Base-by-base conservation (phyloP, 2,888 invertebrate species). In the Lampropteryx suffumata region DNA sequence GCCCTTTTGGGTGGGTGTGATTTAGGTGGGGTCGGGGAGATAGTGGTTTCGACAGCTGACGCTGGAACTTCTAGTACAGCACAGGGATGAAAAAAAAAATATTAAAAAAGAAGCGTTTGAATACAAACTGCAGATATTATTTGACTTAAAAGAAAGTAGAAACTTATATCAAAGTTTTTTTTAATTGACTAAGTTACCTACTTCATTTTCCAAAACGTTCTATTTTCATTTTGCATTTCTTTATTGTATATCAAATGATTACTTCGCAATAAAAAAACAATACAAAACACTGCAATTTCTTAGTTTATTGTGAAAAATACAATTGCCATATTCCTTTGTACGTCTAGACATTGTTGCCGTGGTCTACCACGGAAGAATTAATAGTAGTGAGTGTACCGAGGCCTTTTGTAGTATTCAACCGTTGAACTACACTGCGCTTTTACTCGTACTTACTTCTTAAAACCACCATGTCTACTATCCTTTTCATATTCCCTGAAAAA, bases 391-490 rank as follows among this genome's bases (percentile, higher is more conserved):
- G 6, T 11, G 13, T 34, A 34, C 32, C 34, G 41, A 73, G 71
- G 77, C 78, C 82, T 85, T 83, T 86, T 87, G 86, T 86, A 82
- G 82, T 76, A n/a, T 78, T 73, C 61, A 67, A 69, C 69, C 62
- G 66, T 65, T 67, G 68, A 65, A 69, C 66, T 69, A 70, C 65
- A 67, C 67, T 84, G 84, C 67, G 79, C 86, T 85, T 88, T 88
- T 88, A 82, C 27, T 42, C 27, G 33, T n/a, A 24, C 24, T 24
- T 24, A 51, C 82, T 82, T 84, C 79, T 80, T 82, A 75, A 76
- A 79, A 67, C 79, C 77, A 70, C 67, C 78, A 75, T 65, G 60
- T 24, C 41, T 67, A 55, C 50, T 53, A 48, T 50, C 50, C 51
- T 54, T 61, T 52, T 61, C 64, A 64, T 69, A 53, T 68, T 62